Evolutionary conservation across 2,888 invertebrate genomes (phyloP).

Genomic region (Gnatocerus cornutus): DNA sequence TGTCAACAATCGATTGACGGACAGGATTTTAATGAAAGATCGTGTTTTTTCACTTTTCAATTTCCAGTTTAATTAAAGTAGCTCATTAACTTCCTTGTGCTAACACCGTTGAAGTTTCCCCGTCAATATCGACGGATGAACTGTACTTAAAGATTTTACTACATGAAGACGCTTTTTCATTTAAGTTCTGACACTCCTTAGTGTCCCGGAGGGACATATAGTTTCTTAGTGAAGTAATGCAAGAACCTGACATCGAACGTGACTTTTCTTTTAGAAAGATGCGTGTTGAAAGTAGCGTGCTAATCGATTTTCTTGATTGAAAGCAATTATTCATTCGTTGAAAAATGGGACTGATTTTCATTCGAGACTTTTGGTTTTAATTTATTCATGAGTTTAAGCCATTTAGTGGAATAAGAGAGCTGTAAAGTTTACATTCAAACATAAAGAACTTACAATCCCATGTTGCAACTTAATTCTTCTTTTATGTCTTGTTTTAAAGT

Average conservation of each 20-base stretch:
- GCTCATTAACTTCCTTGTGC: not conserved
- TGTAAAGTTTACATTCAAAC: not conserved
- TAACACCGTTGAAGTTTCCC: not conserved
- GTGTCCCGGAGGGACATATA: not conserved
- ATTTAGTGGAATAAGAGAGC: not conserved
- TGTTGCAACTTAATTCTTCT: not conserved
- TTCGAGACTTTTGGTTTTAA: not conserved
- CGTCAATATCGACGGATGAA: not conserved
- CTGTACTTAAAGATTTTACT: conserved; percentile 1
- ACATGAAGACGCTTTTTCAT: conserved; percentile 13
- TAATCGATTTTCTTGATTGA: too few species aligned
- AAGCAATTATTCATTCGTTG: not conserved
- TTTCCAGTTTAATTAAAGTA: conserved; percentile 2
- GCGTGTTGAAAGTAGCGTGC: too few species aligned
- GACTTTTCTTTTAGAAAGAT: not conserved
- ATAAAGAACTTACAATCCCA: not conserved
- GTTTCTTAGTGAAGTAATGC: not conserved
- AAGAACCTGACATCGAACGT: conserved; percentile 5
- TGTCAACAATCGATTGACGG: not conserved
- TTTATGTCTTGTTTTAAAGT: not conserved
- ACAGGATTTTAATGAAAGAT: conserved; percentile 3
- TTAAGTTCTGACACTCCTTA: not conserved
- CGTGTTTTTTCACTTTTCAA: not conserved
- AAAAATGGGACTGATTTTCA: not conserved
- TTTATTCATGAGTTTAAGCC: not conserved